These are phyloP conservation scores for Phalangium opilio DNA, from an alignment of 2,888 invertebrate genomes.

Conservation along the genomic window DNA sequence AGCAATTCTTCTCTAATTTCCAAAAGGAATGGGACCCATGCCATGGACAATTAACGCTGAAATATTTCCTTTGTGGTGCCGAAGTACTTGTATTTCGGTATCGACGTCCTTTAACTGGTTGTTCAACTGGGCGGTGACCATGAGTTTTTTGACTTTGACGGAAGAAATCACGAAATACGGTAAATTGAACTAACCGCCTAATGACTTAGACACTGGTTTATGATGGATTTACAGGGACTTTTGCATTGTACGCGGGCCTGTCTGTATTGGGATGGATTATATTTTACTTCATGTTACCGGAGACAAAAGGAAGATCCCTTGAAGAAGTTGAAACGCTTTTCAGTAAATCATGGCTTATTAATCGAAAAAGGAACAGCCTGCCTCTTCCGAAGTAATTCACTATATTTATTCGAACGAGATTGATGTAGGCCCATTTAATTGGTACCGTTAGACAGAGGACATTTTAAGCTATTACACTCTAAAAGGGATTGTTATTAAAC, in stretches of 20 bases:
- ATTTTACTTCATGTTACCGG: constrained; percentile 36
- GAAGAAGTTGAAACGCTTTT: constrained; percentile 38
- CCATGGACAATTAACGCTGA: constrained; percentile 42
- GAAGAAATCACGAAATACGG: constrained; percentile 34
- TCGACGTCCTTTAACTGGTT: constrained; percentile 38
- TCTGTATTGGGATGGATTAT: constrained; percentile 34
- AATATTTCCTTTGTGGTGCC: constrained; percentile 40
- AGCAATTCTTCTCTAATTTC: no score
- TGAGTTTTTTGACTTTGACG: constrained; percentile 37
- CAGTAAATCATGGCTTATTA: constrained; percentile 10
- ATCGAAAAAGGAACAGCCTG: no score
- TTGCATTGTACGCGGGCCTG: constrained; percentile 38
- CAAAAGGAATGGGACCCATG: constrained; percentile 37
- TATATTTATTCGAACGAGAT: no score
- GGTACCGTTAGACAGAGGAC: no score
- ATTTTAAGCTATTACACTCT: no score
- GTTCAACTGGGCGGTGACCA: constrained; percentile 37
- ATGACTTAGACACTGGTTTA: no score
- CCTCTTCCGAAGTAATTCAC: no score
- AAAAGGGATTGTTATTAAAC: no score
- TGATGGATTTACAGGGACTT: constrained; percentile 31
- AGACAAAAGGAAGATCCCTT: constrained; percentile 37
- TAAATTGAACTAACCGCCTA: no score
- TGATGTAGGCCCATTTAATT: no score
- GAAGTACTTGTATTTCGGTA: constrained; percentile 35